Evolutionary conservation across 2,888 invertebrate genomes (phyloP).

Genomic region (Bedellia somnulentella): DNA sequence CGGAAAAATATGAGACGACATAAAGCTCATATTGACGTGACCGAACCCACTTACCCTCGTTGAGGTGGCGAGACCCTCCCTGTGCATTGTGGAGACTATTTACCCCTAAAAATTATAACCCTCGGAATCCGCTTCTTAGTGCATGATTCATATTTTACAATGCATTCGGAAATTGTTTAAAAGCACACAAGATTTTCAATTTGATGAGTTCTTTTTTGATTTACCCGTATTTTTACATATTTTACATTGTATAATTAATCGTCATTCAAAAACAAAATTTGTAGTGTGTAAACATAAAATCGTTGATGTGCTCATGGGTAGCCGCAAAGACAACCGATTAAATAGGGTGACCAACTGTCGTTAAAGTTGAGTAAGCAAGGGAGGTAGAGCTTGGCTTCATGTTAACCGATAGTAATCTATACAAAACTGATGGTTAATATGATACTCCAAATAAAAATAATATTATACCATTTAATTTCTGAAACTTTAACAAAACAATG

Average conservation of each 20-base stretch:
- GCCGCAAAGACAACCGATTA: no score
- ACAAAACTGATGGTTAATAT: slow-evolving; percentile 44
- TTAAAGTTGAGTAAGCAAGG: slow-evolving; percentile 30
- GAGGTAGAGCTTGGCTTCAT: slow-evolving; percentile 47
- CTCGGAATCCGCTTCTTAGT: slow-evolving; percentile 56
- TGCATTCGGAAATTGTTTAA: no score
- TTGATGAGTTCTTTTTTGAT: no score
- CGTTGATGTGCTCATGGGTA: no score
- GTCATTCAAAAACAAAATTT: no score
- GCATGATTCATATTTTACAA: slow-evolving; percentile 53
- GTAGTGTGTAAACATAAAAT: no score
- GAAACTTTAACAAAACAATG: no score
- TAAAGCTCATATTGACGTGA: slow-evolving; percentile 56
- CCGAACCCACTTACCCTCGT: slow-evolving; percentile 54
- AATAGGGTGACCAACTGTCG: slow-evolving; percentile 62
- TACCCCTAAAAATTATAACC: slow-evolving; percentile 56
- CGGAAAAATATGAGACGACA: slow-evolving; percentile 31
- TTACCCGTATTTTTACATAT: no score
- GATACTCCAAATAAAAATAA: slow-evolving; percentile 25
- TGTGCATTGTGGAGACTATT: slow-evolving; percentile 53
- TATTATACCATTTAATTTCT: no score
- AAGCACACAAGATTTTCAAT: no score
- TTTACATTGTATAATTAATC: no score
- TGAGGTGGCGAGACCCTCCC: slow-evolving; percentile 45
- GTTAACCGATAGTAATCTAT: slow-evolving; percentile 51